These are phyloP conservation scores for Aspidapion aeneum DNA, from an alignment of 2,888 invertebrate genomes.

Conservation along the genomic window DNA sequence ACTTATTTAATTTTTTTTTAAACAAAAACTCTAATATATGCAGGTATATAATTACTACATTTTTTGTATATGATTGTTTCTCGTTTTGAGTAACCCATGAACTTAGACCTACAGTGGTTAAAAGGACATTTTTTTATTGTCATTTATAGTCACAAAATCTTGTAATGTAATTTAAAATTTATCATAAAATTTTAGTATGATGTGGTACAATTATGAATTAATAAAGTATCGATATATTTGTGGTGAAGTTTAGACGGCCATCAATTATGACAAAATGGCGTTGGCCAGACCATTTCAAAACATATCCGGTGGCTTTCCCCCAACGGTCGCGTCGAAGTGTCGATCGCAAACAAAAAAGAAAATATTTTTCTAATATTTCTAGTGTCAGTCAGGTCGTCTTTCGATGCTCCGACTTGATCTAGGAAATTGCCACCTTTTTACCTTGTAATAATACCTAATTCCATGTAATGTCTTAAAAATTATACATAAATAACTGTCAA, in stretches of 20 bases:
- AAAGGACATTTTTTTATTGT: no score
- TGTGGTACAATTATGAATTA: constrained; percentile 12
- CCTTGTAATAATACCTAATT: constrained; percentile 44
- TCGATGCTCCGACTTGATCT: constrained; percentile 44
- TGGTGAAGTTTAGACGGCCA: constrained; percentile 42
- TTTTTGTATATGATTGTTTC: no score
- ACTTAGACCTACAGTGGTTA: no score
- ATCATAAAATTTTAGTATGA: no score
- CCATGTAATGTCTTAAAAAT: neutral
- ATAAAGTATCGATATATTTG: constrained; percentile 44
- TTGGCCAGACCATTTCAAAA: constrained; percentile 49
- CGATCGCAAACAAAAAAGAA: constrained; percentile 34
- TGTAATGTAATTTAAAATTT: no score
- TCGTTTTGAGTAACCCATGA: no score
- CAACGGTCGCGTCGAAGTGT: constrained; percentile 45
- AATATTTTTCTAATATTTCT: constrained; percentile 46
- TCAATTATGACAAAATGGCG: constrained; percentile 29
- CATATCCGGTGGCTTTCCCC: constrained; percentile 46
- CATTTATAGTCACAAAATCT: no score
- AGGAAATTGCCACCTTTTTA: constrained; percentile 41
- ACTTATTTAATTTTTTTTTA: no score
- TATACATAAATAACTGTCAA: neutral
- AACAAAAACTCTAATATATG: no score
- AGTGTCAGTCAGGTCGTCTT: constrained; percentile 50
- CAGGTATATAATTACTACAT: no score